Evolutionary conservation across 2,113 vertebrate species (phyloP).

Genomic region (Lucifuga dentata): DNA sequence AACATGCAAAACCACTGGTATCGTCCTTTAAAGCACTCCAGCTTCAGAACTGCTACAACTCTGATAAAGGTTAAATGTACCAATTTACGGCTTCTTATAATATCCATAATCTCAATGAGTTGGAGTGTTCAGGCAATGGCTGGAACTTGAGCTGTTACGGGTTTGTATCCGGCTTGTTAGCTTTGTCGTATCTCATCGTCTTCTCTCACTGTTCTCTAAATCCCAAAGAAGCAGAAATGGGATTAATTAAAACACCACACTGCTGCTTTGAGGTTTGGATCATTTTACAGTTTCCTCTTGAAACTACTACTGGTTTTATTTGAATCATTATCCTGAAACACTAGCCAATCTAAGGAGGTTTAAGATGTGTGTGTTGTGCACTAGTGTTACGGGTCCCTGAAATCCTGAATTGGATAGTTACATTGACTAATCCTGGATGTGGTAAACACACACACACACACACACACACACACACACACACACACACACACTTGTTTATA

Average conservation of each 20-base stretch:
- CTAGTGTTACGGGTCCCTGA: background rate
- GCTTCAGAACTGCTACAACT: too few relatives aligned
- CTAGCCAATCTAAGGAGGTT: background rate
- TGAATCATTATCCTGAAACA: background rate
- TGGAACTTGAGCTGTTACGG: background rate
- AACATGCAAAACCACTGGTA: too few relatives aligned
- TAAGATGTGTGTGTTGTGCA: background rate
- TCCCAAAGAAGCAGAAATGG: background rate
- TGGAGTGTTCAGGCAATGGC: too few relatives aligned
- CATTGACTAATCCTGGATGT: conserved; percentile 48
- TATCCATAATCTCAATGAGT: too few relatives aligned
- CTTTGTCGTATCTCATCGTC: too few relatives aligned
- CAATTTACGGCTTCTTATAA: too few relatives aligned
- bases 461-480: conserved; percentile 61
- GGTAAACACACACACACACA: conserved; percentile 62
- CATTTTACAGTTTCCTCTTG: too few relatives aligned
- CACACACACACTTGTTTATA: conserved; percentile 64
- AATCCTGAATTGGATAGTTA: conserved; percentile 16
- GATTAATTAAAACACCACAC: background rate
- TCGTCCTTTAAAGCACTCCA: too few relatives aligned
- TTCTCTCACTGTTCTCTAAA: too few relatives aligned
- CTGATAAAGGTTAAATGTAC: too few relatives aligned
- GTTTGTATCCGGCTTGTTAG: background rate
- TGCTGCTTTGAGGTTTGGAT: too few relatives aligned
- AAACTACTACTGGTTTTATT: background rate